Percentiles rank a stretch among this genome's conserved stretches.
phyloP scores from a whole-genome alignment of 2,113 vertebrate species.

The Sinocyclocheilus grahami region DNA sequence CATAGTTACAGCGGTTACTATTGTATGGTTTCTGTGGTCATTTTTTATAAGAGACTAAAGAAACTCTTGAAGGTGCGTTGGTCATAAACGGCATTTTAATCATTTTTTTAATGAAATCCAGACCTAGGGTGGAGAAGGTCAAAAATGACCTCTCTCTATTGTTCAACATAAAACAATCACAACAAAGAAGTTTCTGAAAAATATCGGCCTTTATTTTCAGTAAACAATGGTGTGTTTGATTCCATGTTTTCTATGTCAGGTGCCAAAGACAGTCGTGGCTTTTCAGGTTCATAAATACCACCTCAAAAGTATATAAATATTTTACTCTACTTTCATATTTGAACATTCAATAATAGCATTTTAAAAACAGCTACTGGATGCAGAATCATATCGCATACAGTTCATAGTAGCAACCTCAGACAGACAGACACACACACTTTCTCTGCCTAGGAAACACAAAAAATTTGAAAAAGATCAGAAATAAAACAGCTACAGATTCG shows the following conservation, averaged over 20 bases:
- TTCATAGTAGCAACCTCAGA: constrained; percentile 48
- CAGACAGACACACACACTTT: constrained; percentile 40
- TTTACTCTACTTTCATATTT: constrained; percentile 69
- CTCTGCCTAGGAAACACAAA: constrained; percentile 33
- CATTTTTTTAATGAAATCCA: neutral
- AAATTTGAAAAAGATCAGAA: constrained; percentile 21
- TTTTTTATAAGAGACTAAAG: neutral
- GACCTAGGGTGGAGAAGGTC: neutral
- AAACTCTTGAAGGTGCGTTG: neutral
- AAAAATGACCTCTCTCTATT: neutral
- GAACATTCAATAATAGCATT: constrained; percentile 62
- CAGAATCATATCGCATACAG: constrained; percentile 61
- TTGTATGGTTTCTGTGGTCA: neutral
- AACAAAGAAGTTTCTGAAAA: constrained; percentile 65
- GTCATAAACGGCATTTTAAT: neutral
- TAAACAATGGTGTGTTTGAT: constrained; percentile 71
- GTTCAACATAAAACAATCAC: neutral
- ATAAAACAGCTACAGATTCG: neutral
- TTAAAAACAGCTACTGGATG: constrained; percentile 45
- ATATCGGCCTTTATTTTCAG: constrained; percentile 78
- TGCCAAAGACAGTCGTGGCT: constrained; percentile 56
- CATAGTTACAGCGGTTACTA: neutral
- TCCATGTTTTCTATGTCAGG: constrained; percentile 65
- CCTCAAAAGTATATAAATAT: constrained; percentile 76
- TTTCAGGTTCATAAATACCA: constrained; percentile 73